Base-by-base conservation (phyloP, 2,113 vertebrate species). In the Calyptomena viridis region DNA sequence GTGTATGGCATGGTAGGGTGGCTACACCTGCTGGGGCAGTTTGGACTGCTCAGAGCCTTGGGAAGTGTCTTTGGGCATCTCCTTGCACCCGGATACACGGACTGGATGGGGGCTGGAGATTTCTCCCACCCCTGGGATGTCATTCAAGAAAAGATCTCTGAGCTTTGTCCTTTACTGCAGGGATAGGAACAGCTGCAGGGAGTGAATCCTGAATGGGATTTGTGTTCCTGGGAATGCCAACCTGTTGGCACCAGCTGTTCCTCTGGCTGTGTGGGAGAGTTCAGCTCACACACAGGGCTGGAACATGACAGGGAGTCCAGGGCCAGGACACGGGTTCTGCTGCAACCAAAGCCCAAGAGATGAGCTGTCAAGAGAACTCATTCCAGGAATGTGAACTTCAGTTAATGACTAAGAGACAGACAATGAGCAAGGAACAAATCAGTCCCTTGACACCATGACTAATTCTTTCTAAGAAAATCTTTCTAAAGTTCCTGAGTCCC, bases 181-280 rank as follows among this genome's bases (percentile, higher is more conserved):
- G 33, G 62, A 52, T 5, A 39, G 3, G 17, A 73, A 28, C 5
- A 49, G 27, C 21, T 71, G 21, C 30, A 47, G 8, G 24, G 20
- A 73, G 0, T 9, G 49, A 47, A 40, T 31, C 35, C 62, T 9
- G 27, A 59, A 33, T 0, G 0, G 62, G 49, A 63, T 2, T 5
- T 55, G 17, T 59, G 27, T 28, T 58, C 66, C 66, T 24, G 60
- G 53, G 11, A 73, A 63, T 33, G 28, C 24, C 60, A 33, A 7
- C 2, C 21, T n/a, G 3, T 37, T 28, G 63, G 53, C n/a, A 69
- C 5, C 14, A 44, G 31, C 27, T 86, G 40, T 15, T 80, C 12
- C 49, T 72, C 47, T 3, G 9, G 53, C 44, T 64, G 12, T 1
- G 2, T 17, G 33, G 53, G 44, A 55, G 10, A 37, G 35, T 10